phyloP scores from a whole-genome alignment of 2,797 vertebrate genomes.

The Galago senegalensis region DNA sequence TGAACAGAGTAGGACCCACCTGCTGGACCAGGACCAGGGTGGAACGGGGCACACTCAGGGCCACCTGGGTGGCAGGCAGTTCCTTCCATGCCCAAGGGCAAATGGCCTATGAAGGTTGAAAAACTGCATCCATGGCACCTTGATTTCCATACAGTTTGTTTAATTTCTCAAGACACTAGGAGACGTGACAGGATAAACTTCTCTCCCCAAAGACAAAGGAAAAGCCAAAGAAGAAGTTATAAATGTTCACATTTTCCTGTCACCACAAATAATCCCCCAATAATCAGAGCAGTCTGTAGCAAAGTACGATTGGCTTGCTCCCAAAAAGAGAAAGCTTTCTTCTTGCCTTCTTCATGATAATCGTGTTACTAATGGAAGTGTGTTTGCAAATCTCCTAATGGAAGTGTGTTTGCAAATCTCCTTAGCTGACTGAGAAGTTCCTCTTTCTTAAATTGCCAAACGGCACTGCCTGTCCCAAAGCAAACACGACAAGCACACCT shows the following conservation, averaged over 20 bases:
- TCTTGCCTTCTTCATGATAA: background rate
- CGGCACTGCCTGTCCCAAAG: background rate
- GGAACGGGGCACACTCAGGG: background rate
- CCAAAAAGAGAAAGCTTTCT: background rate
- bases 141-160: conserved; percentile 52
- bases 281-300: background rate
- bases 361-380: background rate
- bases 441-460: background rate
- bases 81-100: conserved; percentile 27
- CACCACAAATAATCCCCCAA: background rate
- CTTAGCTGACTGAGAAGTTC: background rate
- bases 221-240: background rate
- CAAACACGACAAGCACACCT: background rate
- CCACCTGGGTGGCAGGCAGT: conserved; percentile 17
- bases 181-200: conserved; percentile 21
- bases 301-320: background rate
- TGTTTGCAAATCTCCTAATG: background rate
- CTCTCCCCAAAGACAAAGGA: background rate
- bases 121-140: conserved; percentile 3
- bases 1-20: conserved; percentile 20
- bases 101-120: conserved; percentile 54
- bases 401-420: background rate
- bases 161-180: conserved; percentile 2
- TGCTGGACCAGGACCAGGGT: background rate
- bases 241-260: background rate